Percentiles rank a stretch among this genome's conserved stretches.
phyloP scores from a whole-genome alignment of 2,888 invertebrate genomes.

The Spilarctia lutea region DNA sequence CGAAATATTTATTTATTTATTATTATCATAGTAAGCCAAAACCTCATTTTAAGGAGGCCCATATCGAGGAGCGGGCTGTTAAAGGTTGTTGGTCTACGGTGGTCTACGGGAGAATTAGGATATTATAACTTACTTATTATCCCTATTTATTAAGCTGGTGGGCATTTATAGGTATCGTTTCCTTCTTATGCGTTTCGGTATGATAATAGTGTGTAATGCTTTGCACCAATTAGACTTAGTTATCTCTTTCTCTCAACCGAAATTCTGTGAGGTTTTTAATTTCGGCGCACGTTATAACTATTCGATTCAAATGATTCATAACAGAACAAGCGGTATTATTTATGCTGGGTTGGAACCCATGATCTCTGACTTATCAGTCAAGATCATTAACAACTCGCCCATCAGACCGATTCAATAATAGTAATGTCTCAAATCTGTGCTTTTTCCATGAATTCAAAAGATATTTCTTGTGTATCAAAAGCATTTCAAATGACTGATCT shows the following conservation, averaged over 20 bases:
- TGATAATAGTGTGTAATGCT: not conserved
- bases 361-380: no score
- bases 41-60: no score
- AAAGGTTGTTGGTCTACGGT: not conserved
- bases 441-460: not conserved
- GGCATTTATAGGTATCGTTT: not conserved
- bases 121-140: not conserved
- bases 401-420: not conserved
- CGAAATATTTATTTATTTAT: no score
- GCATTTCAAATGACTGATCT: not conserved
- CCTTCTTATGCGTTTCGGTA: not conserved
- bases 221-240: no score
- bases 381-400: no score
- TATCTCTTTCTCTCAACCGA: not conserved
- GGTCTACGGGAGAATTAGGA: not conserved
- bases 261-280: not conserved
- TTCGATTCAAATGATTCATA: no score
- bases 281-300: no score
- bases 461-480: not conserved
- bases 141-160: not conserved
- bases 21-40: no score
- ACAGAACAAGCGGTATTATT: no score
- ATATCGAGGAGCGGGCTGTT: no score
- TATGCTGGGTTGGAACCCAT: no score
- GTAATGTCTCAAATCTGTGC: not conserved